phyloP scores from a whole-genome alignment of 2,797 vertebrate genomes.

The Gobionotothen gibberifrons region DNA sequence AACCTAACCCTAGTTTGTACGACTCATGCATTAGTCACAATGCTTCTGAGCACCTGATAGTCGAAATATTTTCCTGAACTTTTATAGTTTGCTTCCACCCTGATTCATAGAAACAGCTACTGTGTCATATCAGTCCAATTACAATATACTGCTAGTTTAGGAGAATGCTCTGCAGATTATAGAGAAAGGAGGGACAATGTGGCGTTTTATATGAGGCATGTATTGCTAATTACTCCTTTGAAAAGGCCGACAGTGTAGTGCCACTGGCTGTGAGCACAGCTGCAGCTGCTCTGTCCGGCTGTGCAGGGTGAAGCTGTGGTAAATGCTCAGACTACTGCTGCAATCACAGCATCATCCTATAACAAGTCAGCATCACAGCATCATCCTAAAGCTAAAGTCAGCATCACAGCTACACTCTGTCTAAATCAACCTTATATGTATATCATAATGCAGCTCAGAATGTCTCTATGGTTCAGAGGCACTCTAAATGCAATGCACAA shows the following conservation, averaged over 20 bases:
- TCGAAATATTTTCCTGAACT: background rate
- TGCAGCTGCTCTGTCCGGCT: background rate
- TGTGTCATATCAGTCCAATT: background rate
- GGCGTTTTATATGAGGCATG: background rate
- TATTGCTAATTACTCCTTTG: slow-evolving; percentile 1
- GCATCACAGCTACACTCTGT: background rate
- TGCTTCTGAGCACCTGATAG: background rate
- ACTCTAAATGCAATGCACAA: background rate
- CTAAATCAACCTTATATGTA: background rate
- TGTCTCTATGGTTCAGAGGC: background rate
- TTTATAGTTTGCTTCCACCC: background rate
- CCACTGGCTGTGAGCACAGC: background rate
- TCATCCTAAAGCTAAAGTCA: background rate
- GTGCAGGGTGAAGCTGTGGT: background rate
- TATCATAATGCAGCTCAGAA: background rate
- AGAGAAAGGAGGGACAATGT: background rate
- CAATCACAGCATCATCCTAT: background rate
- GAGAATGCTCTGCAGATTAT: background rate
- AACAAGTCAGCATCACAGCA: background rate
- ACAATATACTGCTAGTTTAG: background rate
- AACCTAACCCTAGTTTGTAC: background rate
- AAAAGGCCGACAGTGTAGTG: background rate
- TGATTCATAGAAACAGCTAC: background rate
- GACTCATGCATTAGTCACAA: background rate
- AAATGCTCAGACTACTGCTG: background rate